Evolutionary conservation across 2,888 invertebrate species (phyloP), one percentile per base, ranked within the genome.

Genomic region (Lasioglossum figueresi): DNA sequence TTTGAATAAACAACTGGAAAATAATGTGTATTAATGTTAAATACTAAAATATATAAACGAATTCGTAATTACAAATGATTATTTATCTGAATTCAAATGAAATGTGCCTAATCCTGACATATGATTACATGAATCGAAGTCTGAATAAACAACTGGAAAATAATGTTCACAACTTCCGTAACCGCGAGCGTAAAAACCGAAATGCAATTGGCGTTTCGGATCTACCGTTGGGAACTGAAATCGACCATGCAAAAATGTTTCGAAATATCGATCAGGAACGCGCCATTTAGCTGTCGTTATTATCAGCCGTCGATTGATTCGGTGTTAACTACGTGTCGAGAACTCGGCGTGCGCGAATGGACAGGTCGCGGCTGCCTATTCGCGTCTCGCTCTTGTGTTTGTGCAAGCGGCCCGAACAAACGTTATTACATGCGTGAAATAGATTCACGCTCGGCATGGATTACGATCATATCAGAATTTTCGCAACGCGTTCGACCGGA

Each of bases 391-490:
- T 34, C 34, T 40, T 40, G 70, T 71, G 72, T 83, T 85, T 80
- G 80, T 70, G 59, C 80, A 63, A 56, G 59, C 56, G 74, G 52
- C 52, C 5, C 80, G 12, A n/a, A 59, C 76, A 85, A 80, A 77
- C 80, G 76, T 85, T 85, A 84, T 84, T 80, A 80, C 74, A 76
- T 56, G 76, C 84, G 73, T 80, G 80, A 83, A 84, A 85, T 73
- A 63, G 84, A 74, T 70, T 63, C 73, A 56, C 77, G 71, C n/a
- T 34, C 37, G 43, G 31, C 73, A 14, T 10, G 80, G 83, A 71
- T 80, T 80, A 76, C 84, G 77, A 84, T 84, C 70, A 75, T 84
- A 86, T 82, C 85, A 82, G 76, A 86, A 82, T 86, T 85, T 86
- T 85, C 86, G 68, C 59, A 52, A 37, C 75, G 74, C 78, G 76